Conservation (phyloP, 2,888 invertebrate genomes). For the Icerya purchasi region DNA sequence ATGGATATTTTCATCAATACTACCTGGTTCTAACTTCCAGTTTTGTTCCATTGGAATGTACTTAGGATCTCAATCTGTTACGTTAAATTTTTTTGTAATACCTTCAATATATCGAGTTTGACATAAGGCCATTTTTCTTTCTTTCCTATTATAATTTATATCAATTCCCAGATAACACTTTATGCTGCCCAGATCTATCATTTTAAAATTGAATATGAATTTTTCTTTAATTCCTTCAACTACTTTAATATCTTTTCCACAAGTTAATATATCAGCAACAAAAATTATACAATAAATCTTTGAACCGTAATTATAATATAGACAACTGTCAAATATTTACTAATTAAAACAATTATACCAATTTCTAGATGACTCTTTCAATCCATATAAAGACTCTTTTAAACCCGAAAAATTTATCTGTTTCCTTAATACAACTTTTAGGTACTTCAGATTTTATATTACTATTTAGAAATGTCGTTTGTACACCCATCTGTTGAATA, state of each 20-base stretch:
- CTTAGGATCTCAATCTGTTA: neutral
- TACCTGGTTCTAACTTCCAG: neutral
- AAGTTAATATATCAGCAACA: conserved; percentile 11
- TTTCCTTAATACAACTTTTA: conserved; percentile 14
- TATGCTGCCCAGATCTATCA: conserved; percentile 3
- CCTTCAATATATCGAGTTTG: neutral
- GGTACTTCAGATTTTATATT: conserved; percentile 13
- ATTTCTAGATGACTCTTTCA: conserved; percentile 17
- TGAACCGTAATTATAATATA: neutral
- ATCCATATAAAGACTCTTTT: conserved; percentile 18
- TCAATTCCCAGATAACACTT: neutral
- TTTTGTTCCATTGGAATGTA: conserved; percentile 2
- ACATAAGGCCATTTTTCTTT: neutral
- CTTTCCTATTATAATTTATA: neutral
- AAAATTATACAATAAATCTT: conserved; percentile 4
- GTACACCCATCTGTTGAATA: neutral
- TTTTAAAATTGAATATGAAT: conserved; percentile 1
- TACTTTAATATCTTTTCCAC: neutral
- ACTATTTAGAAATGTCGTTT: neutral
- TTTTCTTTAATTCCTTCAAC: neutral
- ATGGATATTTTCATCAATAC: neutral
- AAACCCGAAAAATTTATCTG: conserved; percentile 15
- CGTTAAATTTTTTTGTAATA: neutral
- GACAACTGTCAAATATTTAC: conserved; percentile 9
- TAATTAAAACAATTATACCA: conserved; percentile 18